Conservation (phyloP, 1,140 invertebrate genomes). For the Phymastichus coffea region DNA sequence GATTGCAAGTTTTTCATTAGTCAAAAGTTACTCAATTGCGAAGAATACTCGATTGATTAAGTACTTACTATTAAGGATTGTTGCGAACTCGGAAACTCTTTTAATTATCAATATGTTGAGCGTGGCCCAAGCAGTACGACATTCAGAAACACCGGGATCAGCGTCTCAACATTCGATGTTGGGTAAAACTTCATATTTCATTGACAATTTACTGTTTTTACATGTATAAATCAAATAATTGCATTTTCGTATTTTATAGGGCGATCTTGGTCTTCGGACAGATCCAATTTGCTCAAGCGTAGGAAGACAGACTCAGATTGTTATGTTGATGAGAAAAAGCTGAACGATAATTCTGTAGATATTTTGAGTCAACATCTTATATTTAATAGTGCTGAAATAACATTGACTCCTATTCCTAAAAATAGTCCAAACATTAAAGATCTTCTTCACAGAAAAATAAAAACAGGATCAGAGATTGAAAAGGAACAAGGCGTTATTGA, state of each 20-base stretch:
- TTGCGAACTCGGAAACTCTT: too few relatives aligned
- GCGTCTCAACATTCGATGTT: slow-evolving; percentile 15
- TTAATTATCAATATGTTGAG: slow-evolving; percentile 21
- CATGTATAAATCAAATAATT: too few relatives aligned
- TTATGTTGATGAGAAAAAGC: slow-evolving; percentile 7
- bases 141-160: slow-evolving; percentile 24
- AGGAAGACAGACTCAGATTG: slow-evolving; percentile 18
- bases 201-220: too few relatives aligned
- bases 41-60: too few relatives aligned
- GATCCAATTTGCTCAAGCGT: slow-evolving; percentile 22
- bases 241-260: too few relatives aligned
- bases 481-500: background rate
- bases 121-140: slow-evolving; percentile 17
- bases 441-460: slow-evolving; percentile 1
- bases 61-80: too few relatives aligned
- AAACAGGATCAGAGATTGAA: background rate
- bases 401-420: slow-evolving; percentile 27
- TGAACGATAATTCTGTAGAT: background rate
- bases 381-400: slow-evolving; percentile 33
- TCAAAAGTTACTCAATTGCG: too few relatives aligned
- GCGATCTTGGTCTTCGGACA: slow-evolving; percentile 14
- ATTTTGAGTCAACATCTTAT: slow-evolving; percentile 28
- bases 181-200: too few relatives aligned
- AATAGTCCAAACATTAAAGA: slow-evolving; percentile 15
- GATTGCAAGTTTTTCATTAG: too few relatives aligned